Percentiles rank a stretch among this genome's conserved stretches.
These are phyloP conservation scores for Mellivora capensis DNA, from an alignment of 2,113 vertebrate genomes.

Conservation along the genomic window DNA sequence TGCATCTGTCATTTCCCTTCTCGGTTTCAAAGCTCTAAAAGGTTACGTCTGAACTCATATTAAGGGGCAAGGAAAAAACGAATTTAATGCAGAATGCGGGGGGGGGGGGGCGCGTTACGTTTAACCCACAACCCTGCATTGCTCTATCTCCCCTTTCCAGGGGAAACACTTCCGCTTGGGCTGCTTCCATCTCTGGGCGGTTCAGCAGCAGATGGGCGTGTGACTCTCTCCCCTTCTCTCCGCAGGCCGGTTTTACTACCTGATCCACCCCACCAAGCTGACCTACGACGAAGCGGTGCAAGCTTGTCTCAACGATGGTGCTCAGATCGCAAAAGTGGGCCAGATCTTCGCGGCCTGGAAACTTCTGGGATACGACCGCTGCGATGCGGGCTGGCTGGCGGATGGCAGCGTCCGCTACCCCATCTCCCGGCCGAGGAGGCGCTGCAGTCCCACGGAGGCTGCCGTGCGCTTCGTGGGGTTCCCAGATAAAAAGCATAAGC, in stretches of 20 bases:
- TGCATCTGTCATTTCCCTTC: not conserved
- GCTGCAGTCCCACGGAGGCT: conserved; percentile 95
- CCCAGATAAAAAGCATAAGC: conserved; percentile 92
- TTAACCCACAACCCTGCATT: not conserved
- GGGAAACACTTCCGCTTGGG: not conserved
- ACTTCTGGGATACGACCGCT: conserved; percentile 92
- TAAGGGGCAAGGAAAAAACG: not conserved
- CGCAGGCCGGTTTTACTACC: conserved; percentile 92
- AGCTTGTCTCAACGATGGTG: conserved; percentile 88
- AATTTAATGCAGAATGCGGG: not conserved
- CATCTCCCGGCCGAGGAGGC: conserved; percentile 91
- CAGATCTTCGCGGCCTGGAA: conserved; percentile 97
- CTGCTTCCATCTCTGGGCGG: not conserved
- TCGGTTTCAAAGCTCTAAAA: not conserved
- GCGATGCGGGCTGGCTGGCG: conserved; percentile 95
- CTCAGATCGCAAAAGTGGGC: conserved; percentile 94
- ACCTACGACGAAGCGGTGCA: conserved; percentile 90
- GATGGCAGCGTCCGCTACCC: conserved; percentile 98
- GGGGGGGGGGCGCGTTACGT: not conserved
- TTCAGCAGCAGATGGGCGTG: not conserved
- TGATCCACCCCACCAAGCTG: conserved; percentile 90
- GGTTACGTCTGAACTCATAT: conserved; percentile 31
- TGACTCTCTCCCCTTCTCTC: not conserved
- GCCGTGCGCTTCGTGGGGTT: conserved; percentile 93
- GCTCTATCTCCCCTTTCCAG: rapidly evolving